Base-by-base conservation (phyloP, 2,888 invertebrate genomes). In the Sphaeridia pumilis region DNA sequence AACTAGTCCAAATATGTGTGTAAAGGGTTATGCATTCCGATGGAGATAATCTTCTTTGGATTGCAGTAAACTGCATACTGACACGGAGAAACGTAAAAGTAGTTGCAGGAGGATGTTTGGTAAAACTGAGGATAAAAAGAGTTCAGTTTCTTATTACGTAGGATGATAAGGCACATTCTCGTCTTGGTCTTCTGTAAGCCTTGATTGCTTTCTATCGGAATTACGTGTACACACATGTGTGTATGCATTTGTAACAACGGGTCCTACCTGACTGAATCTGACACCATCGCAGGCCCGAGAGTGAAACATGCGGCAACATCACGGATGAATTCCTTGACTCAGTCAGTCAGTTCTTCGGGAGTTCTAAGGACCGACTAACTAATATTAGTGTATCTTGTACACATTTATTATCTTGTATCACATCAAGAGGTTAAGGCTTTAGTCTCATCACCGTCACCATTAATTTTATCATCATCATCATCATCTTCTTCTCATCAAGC, bases 141-240 rank as follows among this genome's bases (percentile, higher is more conserved):
- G 22, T 24, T n/a, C 28, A 20, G 43, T 55, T 55, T 57, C 57
- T 58, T 61, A 59, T 61, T 61, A 61, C 51, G 51, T 45, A 47
- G 54, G 52, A 61, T 61, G 61, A 61, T 52, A 55, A 51, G 35
- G 61, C 61, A 61, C 59, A 58, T 61, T 61, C 57, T 61, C 34
- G 31, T 38, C 26, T 51, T 26, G 31, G 35, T 41, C 54, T 58
- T n/a, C n/a, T n/a, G n/a, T n/a, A n/a, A n/a, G n/a, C n/a, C n/a
- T 55, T 58, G 51, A 54, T 56, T 59, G 52, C 52, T 58, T 45
- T 38, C 38, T 17, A 38, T 55, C n/a, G n/a, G n/a, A n/a, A n/a
- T n/a, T n/a, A n/a, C n/a, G n/a, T n/a, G n/a, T n/a, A n/a, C n/a
- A n/a, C n/a, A n/a, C n/a, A n/a, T n/a, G n/a, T n/a, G n/a, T n/a